phyloP scores from a whole-genome alignment of 1,140 invertebrate genomes.

The Aphis gossypii region DNA sequence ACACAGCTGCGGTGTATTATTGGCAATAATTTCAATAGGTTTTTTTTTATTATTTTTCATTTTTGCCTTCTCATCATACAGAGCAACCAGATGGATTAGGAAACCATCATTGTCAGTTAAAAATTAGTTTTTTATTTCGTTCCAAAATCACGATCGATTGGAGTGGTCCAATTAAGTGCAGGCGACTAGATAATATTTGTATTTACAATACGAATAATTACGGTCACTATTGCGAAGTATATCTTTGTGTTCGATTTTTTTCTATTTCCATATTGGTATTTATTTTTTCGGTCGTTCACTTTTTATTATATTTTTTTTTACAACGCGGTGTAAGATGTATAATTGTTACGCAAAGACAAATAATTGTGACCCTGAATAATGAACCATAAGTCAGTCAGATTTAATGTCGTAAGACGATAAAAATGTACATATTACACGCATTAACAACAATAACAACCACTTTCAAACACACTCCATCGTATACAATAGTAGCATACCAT shows the following conservation, averaged over 20 bases:
- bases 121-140: not conserved
- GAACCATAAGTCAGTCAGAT: not conserved
- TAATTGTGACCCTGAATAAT: not conserved
- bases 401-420: not conserved
- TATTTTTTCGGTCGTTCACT: not conserved
- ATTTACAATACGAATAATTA: constrained; percentile 34
- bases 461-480: not conserved
- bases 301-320: not conserved
- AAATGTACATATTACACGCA: not conserved
- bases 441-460: not conserved
- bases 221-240: not conserved
- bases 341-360: constrained; percentile 25
- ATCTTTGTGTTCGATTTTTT: not conserved
- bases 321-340: not conserved
- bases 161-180: not conserved
- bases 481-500: not conserved
- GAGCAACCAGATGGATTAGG: not conserved
- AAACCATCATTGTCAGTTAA: not conserved
- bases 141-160: constrained; percentile 28
- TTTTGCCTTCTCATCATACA: constrained; percentile 4
- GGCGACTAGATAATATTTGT: not conserved
- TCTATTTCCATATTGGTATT: not conserved
- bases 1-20: not conserved
- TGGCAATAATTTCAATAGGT: not conserved
- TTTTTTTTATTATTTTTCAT: constrained; percentile 2